Base-by-base conservation (phyloP, 2,113 vertebrate species). In the Urocynchramus pylzowi region DNA sequence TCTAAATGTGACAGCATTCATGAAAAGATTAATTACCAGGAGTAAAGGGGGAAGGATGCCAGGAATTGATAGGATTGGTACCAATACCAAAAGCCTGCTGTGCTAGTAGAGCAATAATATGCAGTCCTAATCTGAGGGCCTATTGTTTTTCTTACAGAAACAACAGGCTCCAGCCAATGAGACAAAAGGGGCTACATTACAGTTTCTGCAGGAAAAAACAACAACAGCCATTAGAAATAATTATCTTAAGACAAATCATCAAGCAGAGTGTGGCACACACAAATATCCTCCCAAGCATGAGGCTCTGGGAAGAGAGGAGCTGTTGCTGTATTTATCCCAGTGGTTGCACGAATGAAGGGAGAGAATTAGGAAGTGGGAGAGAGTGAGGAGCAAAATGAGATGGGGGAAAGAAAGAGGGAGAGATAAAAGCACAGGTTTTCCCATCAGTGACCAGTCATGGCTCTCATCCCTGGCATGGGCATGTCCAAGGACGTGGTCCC, bases 21-120 rank as follows among this genome's bases (percentile, higher is more conserved):
- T 97, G 97, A 97, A 98, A 98, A 98, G 98, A 98, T 98, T 98
- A 98, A 98, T 98, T 98, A 98, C 98, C 95, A 97, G 96, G 98
- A 98, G 98, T 97, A 98, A 97, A 97, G 96, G 95, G 92, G 98
- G 97, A 98, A 97, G 24, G 88, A 97, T 98, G 98, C 98, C 98
- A 98, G 98, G 97, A 98, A 98, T 92, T 98, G 98, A 98, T 98
- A 98, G 97, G 98, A 98, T 97, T 98, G 98, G 97, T 98, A 98
- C 97, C 97, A 98, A 97, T 95, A 97, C 61, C 96, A 96, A 97
- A 87, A 96, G 90, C 98, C 98, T 97, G 97, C 98, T 98, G 98
- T 97, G 98, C 95, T 97, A 96, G 98, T 94, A 95, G 97, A 97
- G 96, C 98, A 97, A 94, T 97, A 98, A 98, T 97, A 98, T 95